Evolutionary conservation across 2,888 invertebrate genomes (phyloP).

Genomic region (Drosophila pegasa): DNA sequence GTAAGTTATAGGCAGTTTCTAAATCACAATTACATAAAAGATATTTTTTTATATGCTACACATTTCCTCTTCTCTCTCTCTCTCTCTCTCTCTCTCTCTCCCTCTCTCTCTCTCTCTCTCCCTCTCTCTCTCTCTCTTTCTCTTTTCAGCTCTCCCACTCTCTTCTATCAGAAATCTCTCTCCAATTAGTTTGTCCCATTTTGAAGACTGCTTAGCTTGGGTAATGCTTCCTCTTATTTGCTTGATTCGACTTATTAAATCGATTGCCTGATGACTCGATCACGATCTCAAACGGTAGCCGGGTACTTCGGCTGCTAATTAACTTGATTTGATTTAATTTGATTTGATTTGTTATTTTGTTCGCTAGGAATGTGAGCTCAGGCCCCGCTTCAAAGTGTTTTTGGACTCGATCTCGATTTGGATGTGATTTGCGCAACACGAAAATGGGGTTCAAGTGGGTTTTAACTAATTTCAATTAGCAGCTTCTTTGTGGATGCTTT

Average conservation of each 20-base stretch:
- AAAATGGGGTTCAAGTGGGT: conserved; percentile 80
- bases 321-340: conserved; percentile 19
- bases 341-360: conserved; percentile 4
- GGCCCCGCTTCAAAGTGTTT: conserved; percentile 41
- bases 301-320: conserved; percentile 42
- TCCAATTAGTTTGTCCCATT: conserved; percentile 8
- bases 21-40: too few species aligned
- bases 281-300: conserved; percentile 33
- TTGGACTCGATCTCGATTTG: conserved; percentile 49
- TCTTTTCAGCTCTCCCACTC: too few species aligned
- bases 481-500: conserved; percentile 53
- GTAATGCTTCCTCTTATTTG: not conserved
- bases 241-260: conserved; percentile 20
- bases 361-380: conserved; percentile 47
- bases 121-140: not conserved
- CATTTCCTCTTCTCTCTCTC: too few species aligned
- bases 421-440: conserved; percentile 70
- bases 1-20: too few species aligned
- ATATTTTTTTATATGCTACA: too few species aligned
- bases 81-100: too few species aligned
- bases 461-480: conserved; percentile 78
- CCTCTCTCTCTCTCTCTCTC: too few species aligned
- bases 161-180: too few species aligned
- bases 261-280: conserved; percentile 28
- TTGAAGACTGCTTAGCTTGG: not conserved